Evolutionary conservation across 2,113 vertebrate species (phyloP).

Genomic region (Tylochromis polylepis): DNA sequence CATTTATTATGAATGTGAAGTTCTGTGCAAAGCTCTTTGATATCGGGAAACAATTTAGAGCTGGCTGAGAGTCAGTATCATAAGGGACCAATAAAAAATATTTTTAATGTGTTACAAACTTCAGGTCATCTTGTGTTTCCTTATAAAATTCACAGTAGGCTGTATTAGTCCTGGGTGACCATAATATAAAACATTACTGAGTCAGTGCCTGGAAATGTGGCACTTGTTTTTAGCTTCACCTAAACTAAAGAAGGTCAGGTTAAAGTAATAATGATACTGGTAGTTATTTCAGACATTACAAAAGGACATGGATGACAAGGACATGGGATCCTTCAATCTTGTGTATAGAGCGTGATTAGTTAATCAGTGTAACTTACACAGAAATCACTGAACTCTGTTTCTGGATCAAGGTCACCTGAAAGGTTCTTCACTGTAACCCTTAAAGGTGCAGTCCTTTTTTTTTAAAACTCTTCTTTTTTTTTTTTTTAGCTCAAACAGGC

Average conservation of each 20-base stretch:
- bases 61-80: conserved; percentile 33
- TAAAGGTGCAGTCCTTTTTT: background rate
- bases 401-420: conserved; percentile 11
- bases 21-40: conserved; percentile 43
- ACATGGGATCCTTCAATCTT: background rate
- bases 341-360: background rate
- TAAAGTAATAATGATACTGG: background rate
- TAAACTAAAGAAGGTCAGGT: background rate
- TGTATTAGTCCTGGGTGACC: conserved; percentile 27
- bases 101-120: conserved; percentile 37
- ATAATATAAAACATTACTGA: background rate
- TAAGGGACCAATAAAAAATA: conserved; percentile 40
- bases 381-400: conserved; percentile 24
- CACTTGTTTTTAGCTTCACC: conserved; percentile 10
- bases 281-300: background rate
- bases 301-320: background rate
- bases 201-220: background rate
- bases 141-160: conserved; percentile 30
- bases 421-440: background rate
- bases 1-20: conserved; percentile 58
- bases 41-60: conserved; percentile 55
- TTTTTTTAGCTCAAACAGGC: conserved; percentile 33
- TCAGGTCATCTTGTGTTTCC: conserved; percentile 27
- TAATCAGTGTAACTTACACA: background rate
- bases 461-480: background rate